Percentiles rank a stretch among this genome's conserved stretches.
Evolutionary conservation across 2,888 invertebrate species (phyloP).

Genomic region (Periphyllus acericola): DNA sequence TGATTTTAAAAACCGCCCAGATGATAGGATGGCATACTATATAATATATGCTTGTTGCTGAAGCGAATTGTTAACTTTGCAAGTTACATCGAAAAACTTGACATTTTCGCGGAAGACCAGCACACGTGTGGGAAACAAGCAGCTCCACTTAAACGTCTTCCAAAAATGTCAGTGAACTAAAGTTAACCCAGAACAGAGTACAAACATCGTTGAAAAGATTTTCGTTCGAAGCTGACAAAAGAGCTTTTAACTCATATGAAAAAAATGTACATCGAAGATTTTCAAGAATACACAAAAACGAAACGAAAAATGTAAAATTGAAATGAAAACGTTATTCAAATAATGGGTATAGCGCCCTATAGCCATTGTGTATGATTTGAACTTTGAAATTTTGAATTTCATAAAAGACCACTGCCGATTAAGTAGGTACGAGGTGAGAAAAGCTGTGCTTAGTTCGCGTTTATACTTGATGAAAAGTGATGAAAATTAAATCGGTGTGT

Average conservation of each 20-base stretch:
- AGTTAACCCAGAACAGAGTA: background rate
- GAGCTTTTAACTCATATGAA: background rate
- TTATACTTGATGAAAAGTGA: no score
- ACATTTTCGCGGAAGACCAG: background rate
- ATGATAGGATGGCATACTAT: no score
- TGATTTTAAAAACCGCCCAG: background rate
- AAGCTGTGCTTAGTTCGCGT: no score
- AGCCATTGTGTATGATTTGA: background rate
- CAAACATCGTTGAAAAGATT: background rate
- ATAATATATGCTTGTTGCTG: background rate
- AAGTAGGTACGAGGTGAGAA: no score
- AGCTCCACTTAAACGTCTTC: background rate
- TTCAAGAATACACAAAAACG: background rate
- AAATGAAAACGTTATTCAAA: background rate
- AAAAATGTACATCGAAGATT: background rate
- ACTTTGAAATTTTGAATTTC: no score
- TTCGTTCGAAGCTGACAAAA: background rate
- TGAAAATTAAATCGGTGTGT: no score
- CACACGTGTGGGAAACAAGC: background rate
- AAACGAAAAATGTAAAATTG: background rate
- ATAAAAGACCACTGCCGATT: no score
- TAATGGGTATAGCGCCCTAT: no score
- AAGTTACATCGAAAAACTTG: background rate
- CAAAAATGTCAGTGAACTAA: background rate
- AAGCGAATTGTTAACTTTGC: background rate